Base-by-base conservation (phyloP, 2,888 invertebrate genomes). In the Spicauda simplicius region DNA sequence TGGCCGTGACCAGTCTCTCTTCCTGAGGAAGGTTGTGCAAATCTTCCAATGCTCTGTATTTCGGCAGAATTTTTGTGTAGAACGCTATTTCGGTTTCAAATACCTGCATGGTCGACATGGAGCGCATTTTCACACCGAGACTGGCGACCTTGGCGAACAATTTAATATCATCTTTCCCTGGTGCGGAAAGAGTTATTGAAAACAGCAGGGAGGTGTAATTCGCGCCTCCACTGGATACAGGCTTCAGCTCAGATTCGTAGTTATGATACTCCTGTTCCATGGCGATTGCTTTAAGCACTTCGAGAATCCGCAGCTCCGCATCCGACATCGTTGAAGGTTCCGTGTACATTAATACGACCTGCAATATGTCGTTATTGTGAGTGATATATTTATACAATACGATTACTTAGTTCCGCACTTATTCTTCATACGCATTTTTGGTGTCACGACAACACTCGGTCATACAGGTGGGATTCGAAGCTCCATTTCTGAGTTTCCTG, bases 111-210 rank as follows among this genome's bases (percentile, higher is more conserved):
- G 60, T 52, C 2, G 64, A 14, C 20, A 70, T 25, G 1, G 60
- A 33, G 2, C 76, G 70, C 2, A 74, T 53, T 45, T 70, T 64
- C 10, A 73, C 76, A 0, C 69, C 61, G 0, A 75, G 3, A 2
- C 25, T 57, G 0, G 72, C 74, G 0, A 77, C 73, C 71, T 79
- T 79, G 11, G 70, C 75, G 56, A 79, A 79, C 0, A 78, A 30
- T 14, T 75, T 63, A 0, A 77, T 18, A 0, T 71, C 69, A 37
- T 65, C 59, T 19, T 69, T 72, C 3, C 57, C 63, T 1, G 64
- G 45, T 2, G 66, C 54, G 0, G 71, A 50, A 1, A 74, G 56
- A 0, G 67, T 69, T 0, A 54, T 63, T 2, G 55, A 52, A 33
- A 70, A 77, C 1, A 76, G 70, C 16, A 66, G 50, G 14, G 74